A percentile compares a stretch with the other conserved stretches of the same genome.
Conservation (phyloP, 2,888 invertebrate genomes). For the Elmis aenea region DNA sequence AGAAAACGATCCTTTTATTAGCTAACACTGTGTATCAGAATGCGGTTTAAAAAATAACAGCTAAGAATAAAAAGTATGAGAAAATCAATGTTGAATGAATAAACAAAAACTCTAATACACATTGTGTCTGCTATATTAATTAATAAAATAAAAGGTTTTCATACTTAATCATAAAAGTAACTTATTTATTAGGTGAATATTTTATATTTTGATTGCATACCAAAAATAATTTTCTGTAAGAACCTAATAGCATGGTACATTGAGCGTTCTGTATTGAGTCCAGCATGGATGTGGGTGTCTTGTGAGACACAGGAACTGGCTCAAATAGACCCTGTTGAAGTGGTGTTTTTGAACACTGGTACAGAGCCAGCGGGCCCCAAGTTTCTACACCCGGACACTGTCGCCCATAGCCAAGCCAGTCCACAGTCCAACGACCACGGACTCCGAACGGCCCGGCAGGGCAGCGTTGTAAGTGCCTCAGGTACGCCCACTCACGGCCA, state of each 20-base stretch:
- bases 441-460: slow-evolving; percentile 24
- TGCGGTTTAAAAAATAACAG: no score
- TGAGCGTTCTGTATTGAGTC: slow-evolving; percentile 18
- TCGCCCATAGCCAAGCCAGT: slow-evolving; percentile 30
- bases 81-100: no score
- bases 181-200: slow-evolving; percentile 14
- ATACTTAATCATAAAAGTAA: no score
- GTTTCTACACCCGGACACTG: slow-evolving; percentile 25
- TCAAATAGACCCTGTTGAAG: slow-evolving; percentile 14
- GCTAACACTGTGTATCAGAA: no score
- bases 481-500: slow-evolving; percentile 29
- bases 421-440: slow-evolving; percentile 29
- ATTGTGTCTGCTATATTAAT: no score
- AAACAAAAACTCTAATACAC: no score
- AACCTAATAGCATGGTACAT: slow-evolving; percentile 8
- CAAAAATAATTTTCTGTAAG: slow-evolving; percentile 15
- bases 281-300: slow-evolving; percentile 13
- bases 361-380: slow-evolving; percentile 7
- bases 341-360: slow-evolving; percentile 16
- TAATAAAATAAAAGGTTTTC: no score
- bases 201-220: slow-evolving; percentile 20
- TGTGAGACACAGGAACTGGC: slow-evolving; percentile 14
- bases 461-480: slow-evolving; percentile 27
- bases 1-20: no score
- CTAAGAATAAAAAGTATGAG: no score